Evolutionary conservation across 1,140 invertebrate genomes (phyloP).

Genomic region (Wiebesia pumilae): DNA sequence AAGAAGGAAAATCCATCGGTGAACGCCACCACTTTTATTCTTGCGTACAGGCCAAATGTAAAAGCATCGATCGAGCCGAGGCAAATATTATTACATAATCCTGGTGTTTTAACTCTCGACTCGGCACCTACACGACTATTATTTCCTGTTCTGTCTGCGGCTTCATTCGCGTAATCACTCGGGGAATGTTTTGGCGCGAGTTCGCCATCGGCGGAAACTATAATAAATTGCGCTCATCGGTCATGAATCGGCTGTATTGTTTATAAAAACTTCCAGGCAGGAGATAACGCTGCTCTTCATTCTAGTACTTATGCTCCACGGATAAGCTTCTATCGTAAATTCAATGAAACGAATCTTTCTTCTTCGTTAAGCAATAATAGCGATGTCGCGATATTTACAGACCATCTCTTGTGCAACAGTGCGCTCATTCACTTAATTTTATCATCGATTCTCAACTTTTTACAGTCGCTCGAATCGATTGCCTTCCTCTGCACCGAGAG

Average conservation of each 20-base stretch:
- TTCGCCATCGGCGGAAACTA: neutral
- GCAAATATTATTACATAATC: neutral
- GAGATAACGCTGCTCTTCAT: conserved; percentile 10
- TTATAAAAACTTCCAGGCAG: neutral
- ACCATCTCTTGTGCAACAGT: conserved; percentile 17
- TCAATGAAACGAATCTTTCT: conserved; percentile 38
- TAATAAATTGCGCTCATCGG: conserved; percentile 23
- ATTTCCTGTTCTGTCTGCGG: neutral
- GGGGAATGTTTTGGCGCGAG: neutral
- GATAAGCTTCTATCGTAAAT: conserved; percentile 30
- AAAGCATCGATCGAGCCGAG: no score
- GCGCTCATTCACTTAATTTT: neutral
- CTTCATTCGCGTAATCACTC: neutral
- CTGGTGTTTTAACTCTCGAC: neutral
- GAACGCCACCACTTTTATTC: neutral
- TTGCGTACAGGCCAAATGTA: neutral
- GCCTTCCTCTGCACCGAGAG: neutral
- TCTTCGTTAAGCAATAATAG: conserved; percentile 14
- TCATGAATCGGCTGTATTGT: conserved; percentile 33
- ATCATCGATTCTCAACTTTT: neutral
- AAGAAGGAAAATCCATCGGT: no score
- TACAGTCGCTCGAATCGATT: neutral
- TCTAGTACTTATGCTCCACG: neutral
- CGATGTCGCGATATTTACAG: conserved; percentile 15
- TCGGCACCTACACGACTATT: neutral